phyloP scores from a whole-genome alignment of 1,140 invertebrate species.

The Radopholus similis region DNA sequence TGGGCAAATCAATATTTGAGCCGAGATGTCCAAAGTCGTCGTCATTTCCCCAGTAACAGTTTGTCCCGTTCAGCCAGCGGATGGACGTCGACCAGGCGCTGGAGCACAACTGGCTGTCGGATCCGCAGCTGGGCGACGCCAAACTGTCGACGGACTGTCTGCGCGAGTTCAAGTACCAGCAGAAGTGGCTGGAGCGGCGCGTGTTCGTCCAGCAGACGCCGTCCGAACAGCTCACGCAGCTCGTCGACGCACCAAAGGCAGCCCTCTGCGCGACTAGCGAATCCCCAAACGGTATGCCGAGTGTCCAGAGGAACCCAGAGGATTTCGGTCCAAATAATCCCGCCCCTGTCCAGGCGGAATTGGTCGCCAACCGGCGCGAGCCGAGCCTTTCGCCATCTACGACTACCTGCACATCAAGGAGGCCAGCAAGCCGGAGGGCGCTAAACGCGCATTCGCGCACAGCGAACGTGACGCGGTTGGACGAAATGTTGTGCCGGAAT shows the following conservation, averaged over 20 bases:
- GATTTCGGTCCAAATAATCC: too few relatives aligned
- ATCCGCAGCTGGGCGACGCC: constrained; percentile 53
- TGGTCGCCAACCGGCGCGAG: not conserved
- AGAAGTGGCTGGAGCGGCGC: constrained; percentile 61
- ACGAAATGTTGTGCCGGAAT: too few relatives aligned
- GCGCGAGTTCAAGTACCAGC: constrained; percentile 60
- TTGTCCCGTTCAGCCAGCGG: constrained; percentile 54
- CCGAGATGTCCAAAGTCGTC: not conserved
- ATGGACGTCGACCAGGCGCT: constrained; percentile 61
- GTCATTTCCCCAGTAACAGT: too few relatives aligned
- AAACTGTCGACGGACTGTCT: constrained; percentile 54
- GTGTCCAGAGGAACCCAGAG: too few relatives aligned
- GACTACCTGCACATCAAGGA: constrained; percentile 58
- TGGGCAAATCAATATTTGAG: too few relatives aligned
- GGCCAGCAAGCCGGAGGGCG: constrained; percentile 8
- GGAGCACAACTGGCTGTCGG: constrained; percentile 62
- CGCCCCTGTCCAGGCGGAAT: too few relatives aligned
- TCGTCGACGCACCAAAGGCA: constrained; percentile 24
- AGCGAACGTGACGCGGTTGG: not conserved
- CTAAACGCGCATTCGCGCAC: not conserved
- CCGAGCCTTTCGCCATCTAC: constrained; percentile 50
- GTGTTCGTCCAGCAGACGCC: constrained; percentile 60
- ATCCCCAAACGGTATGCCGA: too few relatives aligned
- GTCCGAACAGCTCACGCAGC: constrained; percentile 54
- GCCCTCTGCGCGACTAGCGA: constrained; percentile 12